Base-by-base conservation (phyloP, 2,888 invertebrate genomes). In the Drosophila anomelani region DNA sequence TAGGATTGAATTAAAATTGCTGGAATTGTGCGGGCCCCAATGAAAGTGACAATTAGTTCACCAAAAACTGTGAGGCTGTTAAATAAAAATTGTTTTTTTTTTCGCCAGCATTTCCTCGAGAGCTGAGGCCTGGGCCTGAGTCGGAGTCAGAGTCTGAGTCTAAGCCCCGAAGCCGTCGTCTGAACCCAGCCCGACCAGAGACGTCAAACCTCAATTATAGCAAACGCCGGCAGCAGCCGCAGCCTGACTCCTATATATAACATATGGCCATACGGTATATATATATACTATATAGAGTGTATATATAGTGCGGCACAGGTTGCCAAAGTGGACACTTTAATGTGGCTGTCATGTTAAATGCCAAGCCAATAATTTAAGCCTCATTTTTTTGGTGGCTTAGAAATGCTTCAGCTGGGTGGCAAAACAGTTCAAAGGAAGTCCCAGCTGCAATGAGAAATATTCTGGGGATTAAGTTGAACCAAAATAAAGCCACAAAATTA, bases 311-410 rank as follows among this genome's bases (percentile, higher is more conserved):
- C 78, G 85, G 83, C 78, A 76, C 86, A 83, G 83, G 86, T 88
- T 88, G 88, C 88, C 81, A 79, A 80, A 88, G 89, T 88, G 84
- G 84, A 84, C 84, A 84, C 84, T 84, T 84, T 84, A 84, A 84
- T 84, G 89, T 88, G 86, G 87, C 87, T 88, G 84, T 84, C 84
- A 84, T 84, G 84, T 84, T 86, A 88, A 84, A 77, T 86, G 89
- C 89, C 87, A 84, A 63, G 70, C 87, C 89, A 84, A 84, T 84
- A 83, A 83, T 88, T 84, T 84, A 80, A 86, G 87, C 81, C 87
- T 84, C 87, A 88, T 88, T 88, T 83, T 83, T 85, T 76, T 47
- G 26, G 76, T 54, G 58, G 59, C 81, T 76, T 47, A 69, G 68
- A 81, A 81, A 77, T 83, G 79, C 63, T 75, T 84, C 77, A 80